Evolutionary conservation across 2,113 vertebrate genomes (phyloP).

Genomic region (Trochalopteron elliotii): DNA sequence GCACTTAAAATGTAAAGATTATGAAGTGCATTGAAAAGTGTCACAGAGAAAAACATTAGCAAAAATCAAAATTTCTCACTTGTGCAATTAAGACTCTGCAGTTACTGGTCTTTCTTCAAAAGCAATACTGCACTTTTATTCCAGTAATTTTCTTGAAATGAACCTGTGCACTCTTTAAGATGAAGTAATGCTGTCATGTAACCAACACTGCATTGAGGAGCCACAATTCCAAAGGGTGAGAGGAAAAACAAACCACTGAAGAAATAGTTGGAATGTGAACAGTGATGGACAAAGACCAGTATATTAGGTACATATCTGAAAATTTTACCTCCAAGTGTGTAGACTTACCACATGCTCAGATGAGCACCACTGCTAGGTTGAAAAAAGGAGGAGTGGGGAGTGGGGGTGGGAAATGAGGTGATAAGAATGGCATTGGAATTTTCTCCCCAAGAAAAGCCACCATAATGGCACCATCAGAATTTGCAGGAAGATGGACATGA

Average conservation of each 20-base stretch:
- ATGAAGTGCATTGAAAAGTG: neutral
- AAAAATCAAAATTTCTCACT: neutral
- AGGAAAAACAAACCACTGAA: neutral
- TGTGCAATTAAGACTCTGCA: neutral
- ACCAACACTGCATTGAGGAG: neutral
- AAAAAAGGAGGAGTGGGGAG: rapidly evolving
- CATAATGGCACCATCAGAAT: neutral
- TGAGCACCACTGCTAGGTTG: neutral
- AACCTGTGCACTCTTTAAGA: neutral
- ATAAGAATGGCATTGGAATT: neutral
- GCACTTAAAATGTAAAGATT: neutral
- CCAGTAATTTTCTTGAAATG: neutral
- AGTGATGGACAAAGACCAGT: neutral
- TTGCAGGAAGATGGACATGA: neutral
- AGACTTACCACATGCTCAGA: neutral
- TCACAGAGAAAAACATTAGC: neutral
- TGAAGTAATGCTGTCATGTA: neutral
- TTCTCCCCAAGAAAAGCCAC: neutral
- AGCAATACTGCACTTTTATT: neutral
- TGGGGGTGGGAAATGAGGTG: neutral
- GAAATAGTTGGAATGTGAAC: neutral
- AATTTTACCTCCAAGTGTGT: neutral
- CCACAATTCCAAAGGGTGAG: neutral
- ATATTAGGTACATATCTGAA: neutral
- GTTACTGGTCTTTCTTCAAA: neutral